phyloP scores from a whole-genome alignment of 1,140 invertebrate genomes.

The Mesaphorura yosii region DNA sequence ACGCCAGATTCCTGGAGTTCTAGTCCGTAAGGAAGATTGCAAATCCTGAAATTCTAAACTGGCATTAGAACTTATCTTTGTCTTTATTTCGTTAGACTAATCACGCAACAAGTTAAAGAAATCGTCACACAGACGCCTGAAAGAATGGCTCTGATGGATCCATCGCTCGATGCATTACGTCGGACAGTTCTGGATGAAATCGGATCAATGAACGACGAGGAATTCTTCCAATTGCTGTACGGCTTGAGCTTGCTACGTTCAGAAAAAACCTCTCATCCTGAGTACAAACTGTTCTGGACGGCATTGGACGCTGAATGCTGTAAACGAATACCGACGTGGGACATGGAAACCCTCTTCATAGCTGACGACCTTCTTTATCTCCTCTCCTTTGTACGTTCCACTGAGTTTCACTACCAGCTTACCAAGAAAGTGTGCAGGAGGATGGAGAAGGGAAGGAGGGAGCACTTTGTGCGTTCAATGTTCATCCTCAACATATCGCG shows the following conservation, averaged over 20 bases:
- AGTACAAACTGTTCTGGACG: conserved; percentile 36
- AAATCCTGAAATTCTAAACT: no score
- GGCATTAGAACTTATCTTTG: no score
- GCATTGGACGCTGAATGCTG: conserved; percentile 44
- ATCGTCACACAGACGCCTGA: background rate
- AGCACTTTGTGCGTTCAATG: conserved; percentile 44
- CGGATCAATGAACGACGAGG: background rate
- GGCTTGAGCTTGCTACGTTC: background rate
- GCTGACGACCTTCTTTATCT: conserved; percentile 43
- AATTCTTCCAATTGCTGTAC: background rate
- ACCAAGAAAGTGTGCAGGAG: conserved; percentile 41
- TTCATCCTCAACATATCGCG: conserved; percentile 43
- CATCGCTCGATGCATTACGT: background rate
- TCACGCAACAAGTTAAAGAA: background rate
- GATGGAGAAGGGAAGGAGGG: conserved; percentile 36
- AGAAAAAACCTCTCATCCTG: background rate
- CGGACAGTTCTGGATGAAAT: background rate
- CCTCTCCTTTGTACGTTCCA: conserved; percentile 35
- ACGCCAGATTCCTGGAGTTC: no score
- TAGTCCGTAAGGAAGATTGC: no score
- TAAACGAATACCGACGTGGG: conserved; percentile 36
- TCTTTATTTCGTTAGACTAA: no score
- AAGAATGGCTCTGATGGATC: background rate
- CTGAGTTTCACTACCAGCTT: conserved; percentile 38
- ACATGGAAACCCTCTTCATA: conserved; percentile 34